Evolutionary conservation across 1,140 invertebrate species (phyloP), one percentile per base, ranked within the genome.

Genomic region (Coenobita brevimanus): DNA sequence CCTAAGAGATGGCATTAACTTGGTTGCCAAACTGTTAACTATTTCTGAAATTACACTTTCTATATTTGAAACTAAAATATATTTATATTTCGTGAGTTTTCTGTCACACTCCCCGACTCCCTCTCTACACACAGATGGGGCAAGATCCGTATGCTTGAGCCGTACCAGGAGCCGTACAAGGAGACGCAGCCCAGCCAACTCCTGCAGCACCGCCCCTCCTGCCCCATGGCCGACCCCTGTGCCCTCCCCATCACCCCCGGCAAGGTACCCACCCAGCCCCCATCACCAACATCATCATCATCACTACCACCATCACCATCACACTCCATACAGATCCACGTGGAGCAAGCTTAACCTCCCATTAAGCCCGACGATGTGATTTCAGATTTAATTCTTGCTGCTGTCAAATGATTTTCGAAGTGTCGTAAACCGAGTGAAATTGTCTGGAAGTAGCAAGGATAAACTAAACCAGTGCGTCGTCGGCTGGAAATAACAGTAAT

Each of bases 131-230:
- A n/a, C 85, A 87, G 85, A 46, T 87, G 85, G 85, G 85, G 85
- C 3, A 87, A 87, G 43, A 87, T 87, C 64, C 76, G 85, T 2
- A 87, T 87, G 85, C 43, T 87, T 41, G 85, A 87, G 67, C 85
- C 85, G 21, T 87, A 87, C 60, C 85, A 87, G 54, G 85, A 87
- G 43, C 85, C 85, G 17, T 87, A 87, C 50, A 87, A 87, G 76
- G 85, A 87, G 62, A 64, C 85, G 10, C 76, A 60, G 0, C 85
- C 62, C 27, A 27, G 17, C 15, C 82, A 85, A 54, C 71, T 78
- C 3, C 54, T 87, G 62, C 85, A 87, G 50, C 85, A 87, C 67
- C 85, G 85, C 33, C 76, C 85, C 30, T 87, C 85, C 43, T 87
- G 85, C 64, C 85, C 76, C 46, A 87, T 87, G 85, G 85, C 85